These are phyloP conservation scores for Plectropomus leopardus DNA, from an alignment of 2,113 vertebrate species.

Conservation along the genomic window DNA sequence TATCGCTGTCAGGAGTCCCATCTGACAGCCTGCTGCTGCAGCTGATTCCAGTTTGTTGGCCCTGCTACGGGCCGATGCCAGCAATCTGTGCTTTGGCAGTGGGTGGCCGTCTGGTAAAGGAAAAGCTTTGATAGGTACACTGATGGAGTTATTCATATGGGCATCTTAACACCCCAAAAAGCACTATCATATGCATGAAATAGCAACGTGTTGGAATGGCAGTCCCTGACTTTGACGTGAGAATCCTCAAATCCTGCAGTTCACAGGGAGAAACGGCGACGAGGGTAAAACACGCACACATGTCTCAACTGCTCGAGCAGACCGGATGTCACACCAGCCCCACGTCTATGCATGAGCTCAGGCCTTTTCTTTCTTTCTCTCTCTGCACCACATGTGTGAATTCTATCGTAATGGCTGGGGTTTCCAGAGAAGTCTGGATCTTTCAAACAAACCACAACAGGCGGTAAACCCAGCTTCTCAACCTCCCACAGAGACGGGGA, in stretches of 20 bases:
- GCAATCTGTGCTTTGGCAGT: conserved; percentile 72
- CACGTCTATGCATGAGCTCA: conserved; percentile 54
- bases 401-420: conserved; percentile 75
- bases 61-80: conserved; percentile 71
- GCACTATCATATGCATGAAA: conserved; percentile 63
- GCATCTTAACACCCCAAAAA: conserved; percentile 64
- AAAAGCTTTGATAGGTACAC: conserved; percentile 67
- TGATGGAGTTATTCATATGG: conserved; percentile 70
- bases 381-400: conserved; percentile 81
- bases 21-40: conserved; percentile 78
- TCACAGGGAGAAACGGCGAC: conserved; percentile 62
- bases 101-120: conserved; percentile 70
- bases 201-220: conserved; percentile 48
- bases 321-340: conserved; percentile 69
- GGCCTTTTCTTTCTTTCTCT: conserved; percentile 48
- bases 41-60: conserved; percentile 78
- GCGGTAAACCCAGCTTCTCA: conserved; percentile 83
- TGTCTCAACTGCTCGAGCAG: conserved; percentile 61
- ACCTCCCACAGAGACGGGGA: conserved; percentile 83
- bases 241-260: conserved; percentile 59
- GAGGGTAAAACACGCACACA: conserved; percentile 63
- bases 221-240: conserved; percentile 64
- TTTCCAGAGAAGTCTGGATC: conserved; percentile 79
- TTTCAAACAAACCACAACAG: conserved; percentile 85
- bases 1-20: conserved; percentile 79